Base-by-base conservation (phyloP, 2,113 vertebrate species). In the Siniperca knerii region DNA sequence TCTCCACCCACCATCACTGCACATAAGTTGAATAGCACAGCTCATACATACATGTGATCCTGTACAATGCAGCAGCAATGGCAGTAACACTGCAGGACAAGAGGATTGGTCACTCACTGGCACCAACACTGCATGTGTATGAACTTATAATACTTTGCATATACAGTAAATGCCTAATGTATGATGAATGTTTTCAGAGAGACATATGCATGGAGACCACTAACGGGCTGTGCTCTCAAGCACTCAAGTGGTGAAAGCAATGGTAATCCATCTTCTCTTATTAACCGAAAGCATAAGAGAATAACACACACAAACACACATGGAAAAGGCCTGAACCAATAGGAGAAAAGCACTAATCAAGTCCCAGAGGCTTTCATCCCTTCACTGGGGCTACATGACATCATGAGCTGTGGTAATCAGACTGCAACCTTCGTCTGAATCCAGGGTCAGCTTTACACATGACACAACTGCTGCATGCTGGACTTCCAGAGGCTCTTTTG, bases 331-430 rank as follows among this genome's bases (percentile, higher is more conserved):
- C 16, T 18, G 77, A n/a, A 60, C 80, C 87, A 83, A 74, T 74
- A 44, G 50, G 33, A 78, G 46, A 69, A 23, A 52, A 70, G 84
- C 89, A 79, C 89, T 90, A 90, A 92, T 90, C 86, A 90, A 79
- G 37, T 82, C 76, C 85, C 88, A 0, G 18, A 71, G 84, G 88
- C 72, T 80, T 85, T 79, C 82, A 73, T 58, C 76, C 73, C 40
- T 21, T 71, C 12, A 21, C 55, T 25, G 75, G 46, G 58, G 87
- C 79, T 54, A 0, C 85, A 40, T 13, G 62, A 35, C 78, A 84
- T 44, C 0, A 8, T 50, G 60, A 67, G 54, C 68, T 20, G 11
- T 18, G 33, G 54, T 54, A 58, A 81, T 87, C 62, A 77, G 11
- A 61, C 66, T 3, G 35, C 55, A 82, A 71, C 57, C 55, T 37